Base-by-base conservation (phyloP, 1,140 invertebrate genomes). In the Conopomorpha cramerella region DNA sequence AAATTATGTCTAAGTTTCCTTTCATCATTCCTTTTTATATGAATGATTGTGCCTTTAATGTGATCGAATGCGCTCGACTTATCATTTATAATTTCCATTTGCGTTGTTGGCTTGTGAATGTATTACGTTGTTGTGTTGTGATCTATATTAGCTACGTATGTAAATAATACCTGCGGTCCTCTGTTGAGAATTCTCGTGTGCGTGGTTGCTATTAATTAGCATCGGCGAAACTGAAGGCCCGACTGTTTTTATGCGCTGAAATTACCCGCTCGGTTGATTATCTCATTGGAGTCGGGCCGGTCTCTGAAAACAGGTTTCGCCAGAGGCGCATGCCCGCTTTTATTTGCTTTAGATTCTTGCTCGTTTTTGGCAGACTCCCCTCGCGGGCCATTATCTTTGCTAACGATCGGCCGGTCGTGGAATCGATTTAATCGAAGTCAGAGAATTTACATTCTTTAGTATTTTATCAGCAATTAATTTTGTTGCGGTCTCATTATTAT, bases 321-420 rank as follows among this genome's bases (percentile, higher is more conserved):
- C 38, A 44, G 43, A 46, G 44, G 46, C 50, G 55, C 55, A 55
- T 50, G 57, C 57, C 57, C 47, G 49, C 41, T 53, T 74, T 72
- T 72, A 66, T 72, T 74, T 74, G 62, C 53, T 74, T 64, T 74
- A 59, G 55, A 60, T 56, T 70, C 66, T 72, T 74, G 57, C 58
- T 64, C 54, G 34, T 68, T 74, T 74, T 72, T 60, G 61, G 61
- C 59, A 67, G 68, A 65, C 63, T 58, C 46, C 42, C 34, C 38
- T 15, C n/a, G 3, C 3, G 45, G 39, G 48, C 57, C 59, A 65
- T 71, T 71, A 71, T 71, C 64, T 53, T 41, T 34, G 49, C 46
- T 60, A 67, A 71, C 64, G 58, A 71, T 71, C 64, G 50, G 16
- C 29, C 38, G 34, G 46, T 54, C 38, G 38, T 62, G 55, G 61